Evolutionary conservation across 2,113 vertebrate genomes (phyloP).

Genomic region (Rhinogobius similis): DNA sequence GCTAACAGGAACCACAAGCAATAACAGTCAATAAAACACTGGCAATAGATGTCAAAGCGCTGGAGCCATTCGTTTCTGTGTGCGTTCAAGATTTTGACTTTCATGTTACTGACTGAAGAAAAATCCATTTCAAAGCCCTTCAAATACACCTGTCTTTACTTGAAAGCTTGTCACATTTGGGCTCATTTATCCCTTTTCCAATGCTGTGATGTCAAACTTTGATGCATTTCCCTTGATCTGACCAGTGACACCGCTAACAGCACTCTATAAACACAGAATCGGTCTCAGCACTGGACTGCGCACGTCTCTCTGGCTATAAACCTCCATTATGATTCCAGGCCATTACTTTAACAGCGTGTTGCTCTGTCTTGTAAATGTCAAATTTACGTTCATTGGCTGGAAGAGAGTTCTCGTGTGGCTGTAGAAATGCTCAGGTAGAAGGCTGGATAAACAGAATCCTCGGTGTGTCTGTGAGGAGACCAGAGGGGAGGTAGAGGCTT

Average conservation of each 20-base stretch:
- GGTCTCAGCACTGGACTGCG: conserved; percentile 11
- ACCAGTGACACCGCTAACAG: not conserved
- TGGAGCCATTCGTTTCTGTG: not conserved
- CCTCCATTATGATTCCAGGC: conserved; percentile 25
- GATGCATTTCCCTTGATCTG: not conserved
- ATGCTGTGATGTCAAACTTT: not conserved
- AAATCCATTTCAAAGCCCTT: not conserved
- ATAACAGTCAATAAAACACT: too few species aligned
- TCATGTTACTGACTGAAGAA: not conserved
- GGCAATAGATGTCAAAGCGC: not conserved
- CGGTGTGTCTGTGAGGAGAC: not conserved
- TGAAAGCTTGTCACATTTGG: not conserved
- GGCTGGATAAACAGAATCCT: conserved; percentile 37
- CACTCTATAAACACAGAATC: conserved; percentile 9
- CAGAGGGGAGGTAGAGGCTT: conserved; percentile 8
- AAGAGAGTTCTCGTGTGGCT: not conserved
- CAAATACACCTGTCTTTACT: not conserved
- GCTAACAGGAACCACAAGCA: too few species aligned
- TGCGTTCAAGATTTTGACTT: not conserved
- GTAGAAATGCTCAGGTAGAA: conserved; percentile 12
- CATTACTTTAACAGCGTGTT: conserved; percentile 23
- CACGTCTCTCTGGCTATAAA: conserved; percentile 18
- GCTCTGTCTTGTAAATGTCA: conserved; percentile 44
- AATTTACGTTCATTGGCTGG: conserved; percentile 41
- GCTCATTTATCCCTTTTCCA: conserved; percentile 3